These are phyloP conservation scores for Chaunax sp. DNA, from an alignment of 2,797 vertebrate species.

Conservation along the genomic window DNA sequence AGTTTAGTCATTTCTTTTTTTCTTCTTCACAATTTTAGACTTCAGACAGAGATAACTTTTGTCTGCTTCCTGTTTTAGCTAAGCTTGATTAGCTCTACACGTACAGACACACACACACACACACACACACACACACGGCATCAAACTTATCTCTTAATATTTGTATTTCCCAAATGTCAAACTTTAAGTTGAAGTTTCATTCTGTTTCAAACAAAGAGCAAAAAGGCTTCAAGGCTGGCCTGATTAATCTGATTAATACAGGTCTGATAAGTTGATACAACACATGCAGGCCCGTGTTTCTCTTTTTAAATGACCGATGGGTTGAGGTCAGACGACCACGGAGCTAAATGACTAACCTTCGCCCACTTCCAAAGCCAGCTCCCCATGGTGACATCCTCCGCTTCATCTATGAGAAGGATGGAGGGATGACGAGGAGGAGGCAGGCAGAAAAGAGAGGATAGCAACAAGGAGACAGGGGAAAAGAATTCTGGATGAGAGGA, in stretches of 20 bases:
- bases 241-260: no score
- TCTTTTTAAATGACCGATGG: not conserved
- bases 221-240: no score
- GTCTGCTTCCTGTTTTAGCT: no score
- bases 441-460: slow-evolving; percentile 1
- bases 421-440: slow-evolving; percentile 11
- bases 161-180: no score
- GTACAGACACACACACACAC: no score
- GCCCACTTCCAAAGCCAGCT: slow-evolving; percentile 64
- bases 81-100: not conserved
- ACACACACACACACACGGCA: no score
- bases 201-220: no score
- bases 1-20: no score
- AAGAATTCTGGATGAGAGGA: slow-evolving; percentile 20
- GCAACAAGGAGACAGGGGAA: not conserved
- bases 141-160: no score
- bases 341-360: slow-evolving; percentile 76
- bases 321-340: slow-evolving; percentile 35
- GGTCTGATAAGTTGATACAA: not conserved
- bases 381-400: slow-evolving; percentile 70
- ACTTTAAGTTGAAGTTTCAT: no score
- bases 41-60: no score
- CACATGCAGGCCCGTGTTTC: not conserved
- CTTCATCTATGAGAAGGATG: slow-evolving; percentile 69
- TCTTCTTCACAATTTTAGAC: no score